Conservation (phyloP, 1,140 invertebrate genomes). For the Chironomus tepperi region DNA sequence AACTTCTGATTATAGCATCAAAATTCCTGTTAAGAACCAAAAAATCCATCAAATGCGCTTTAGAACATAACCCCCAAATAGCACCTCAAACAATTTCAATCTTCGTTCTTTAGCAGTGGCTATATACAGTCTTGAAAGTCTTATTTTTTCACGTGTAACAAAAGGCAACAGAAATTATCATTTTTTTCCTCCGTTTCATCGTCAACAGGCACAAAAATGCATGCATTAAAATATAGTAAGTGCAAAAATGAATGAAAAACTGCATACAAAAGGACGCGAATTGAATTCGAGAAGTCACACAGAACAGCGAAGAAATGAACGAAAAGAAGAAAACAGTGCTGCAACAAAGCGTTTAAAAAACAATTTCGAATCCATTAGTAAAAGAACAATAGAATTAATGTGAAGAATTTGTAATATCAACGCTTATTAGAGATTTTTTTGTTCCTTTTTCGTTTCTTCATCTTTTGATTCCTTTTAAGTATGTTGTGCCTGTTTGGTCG, state of each 20-base stretch:
- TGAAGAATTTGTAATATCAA: slow-evolving; percentile 23
- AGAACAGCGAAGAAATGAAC: neutral
- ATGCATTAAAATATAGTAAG: neutral
- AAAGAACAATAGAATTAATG: slow-evolving; percentile 18
- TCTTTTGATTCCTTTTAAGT: neutral
- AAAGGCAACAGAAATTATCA: neutral
- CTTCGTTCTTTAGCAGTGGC: too few relatives aligned
- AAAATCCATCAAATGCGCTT: too few relatives aligned
- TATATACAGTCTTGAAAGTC: neutral
- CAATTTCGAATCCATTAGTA: slow-evolving; percentile 21
- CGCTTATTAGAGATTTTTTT: slow-evolving; percentile 17
- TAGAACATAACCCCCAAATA: too few relatives aligned
- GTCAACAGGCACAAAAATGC: neutral
- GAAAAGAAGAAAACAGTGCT: neutral
- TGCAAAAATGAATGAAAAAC: slow-evolving; percentile 15
- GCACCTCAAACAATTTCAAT: too few relatives aligned
- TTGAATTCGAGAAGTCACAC: neutral
- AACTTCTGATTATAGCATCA: too few relatives aligned
- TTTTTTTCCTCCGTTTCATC: neutral
- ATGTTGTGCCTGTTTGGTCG: too few relatives aligned
- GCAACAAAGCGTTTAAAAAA: slow-evolving; percentile 21
- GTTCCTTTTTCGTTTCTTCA: neutral
- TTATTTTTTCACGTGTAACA: neutral
- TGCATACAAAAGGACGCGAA: slow-evolving; percentile 4
- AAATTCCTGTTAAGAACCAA: too few relatives aligned